A percentile compares a stretch with the other conserved stretches of the same genome.
Evolutionary conservation across 1,140 invertebrate genomes (phyloP).

Genomic region (Leptinotarsa lineolata): DNA sequence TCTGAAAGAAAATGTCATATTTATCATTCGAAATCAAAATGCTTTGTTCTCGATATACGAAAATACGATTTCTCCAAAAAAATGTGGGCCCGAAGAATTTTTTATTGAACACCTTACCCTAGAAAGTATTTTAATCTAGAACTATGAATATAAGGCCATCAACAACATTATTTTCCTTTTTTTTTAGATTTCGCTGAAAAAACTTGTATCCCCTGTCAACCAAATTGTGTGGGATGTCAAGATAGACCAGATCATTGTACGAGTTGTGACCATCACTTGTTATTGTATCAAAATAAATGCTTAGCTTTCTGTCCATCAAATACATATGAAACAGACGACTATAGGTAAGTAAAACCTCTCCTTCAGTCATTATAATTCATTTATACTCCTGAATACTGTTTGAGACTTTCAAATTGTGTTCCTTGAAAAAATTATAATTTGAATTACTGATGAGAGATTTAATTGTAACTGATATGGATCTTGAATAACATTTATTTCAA

Average conservation of each 20-base stretch:
- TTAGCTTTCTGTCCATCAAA: slow-evolving; percentile 78
- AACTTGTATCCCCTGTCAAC: slow-evolving; percentile 77
- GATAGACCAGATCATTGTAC: slow-evolving; percentile 79
- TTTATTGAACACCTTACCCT: too few relatives aligned
- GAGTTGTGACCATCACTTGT: slow-evolving; percentile 80
- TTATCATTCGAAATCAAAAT: too few relatives aligned
- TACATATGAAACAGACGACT: slow-evolving; percentile 82
- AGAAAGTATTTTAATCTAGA: background rate
- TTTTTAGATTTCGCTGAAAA: slow-evolving; percentile 68
- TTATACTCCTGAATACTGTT: too few relatives aligned
- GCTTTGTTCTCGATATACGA: too few relatives aligned
- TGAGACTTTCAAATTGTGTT: too few relatives aligned
- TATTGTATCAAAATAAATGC: slow-evolving; percentile 79
- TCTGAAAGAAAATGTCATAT: too few relatives aligned
- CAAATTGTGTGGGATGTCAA: slow-evolving; percentile 81
- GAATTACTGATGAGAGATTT: background rate
- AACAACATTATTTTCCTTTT: background rate
- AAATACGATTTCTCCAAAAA: too few relatives aligned
- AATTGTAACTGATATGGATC: too few relatives aligned
- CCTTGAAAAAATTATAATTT: background rate
- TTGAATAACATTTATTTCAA: too few relatives aligned
- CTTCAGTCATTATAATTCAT: too few relatives aligned
- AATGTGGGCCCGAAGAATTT: too few relatives aligned
- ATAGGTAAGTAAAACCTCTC: slow-evolving; percentile 60
- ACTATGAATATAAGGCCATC: background rate